These are phyloP conservation scores for Maniola jurtina DNA, from an alignment of 1,140 invertebrate genomes.

Conservation along the genomic window DNA sequence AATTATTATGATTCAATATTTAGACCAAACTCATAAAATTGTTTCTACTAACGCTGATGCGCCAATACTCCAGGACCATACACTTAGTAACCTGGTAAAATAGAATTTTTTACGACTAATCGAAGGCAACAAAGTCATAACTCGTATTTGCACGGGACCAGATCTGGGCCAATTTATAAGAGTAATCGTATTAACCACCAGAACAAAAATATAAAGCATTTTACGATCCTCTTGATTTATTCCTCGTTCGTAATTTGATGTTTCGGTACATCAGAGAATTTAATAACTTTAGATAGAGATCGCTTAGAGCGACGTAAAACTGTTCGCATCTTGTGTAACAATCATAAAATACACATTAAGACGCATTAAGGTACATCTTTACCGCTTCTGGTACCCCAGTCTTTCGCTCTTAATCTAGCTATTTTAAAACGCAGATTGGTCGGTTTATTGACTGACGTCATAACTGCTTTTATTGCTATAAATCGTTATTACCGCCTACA, in stretches of 20 bases:
- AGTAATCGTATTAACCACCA: constrained; percentile 61
- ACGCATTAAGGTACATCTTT: constrained; percentile 66
- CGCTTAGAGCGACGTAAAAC: constrained; percentile 70
- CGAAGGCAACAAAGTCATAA: constrained; percentile 48
- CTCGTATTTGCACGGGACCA: constrained; percentile 52
- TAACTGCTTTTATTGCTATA: constrained; percentile 69
- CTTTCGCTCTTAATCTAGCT: constrained; percentile 73
- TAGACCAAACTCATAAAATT: constrained; percentile 11
- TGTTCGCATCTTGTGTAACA: constrained; percentile 70
- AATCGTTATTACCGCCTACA: constrained; percentile 67
- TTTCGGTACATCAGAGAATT: constrained; percentile 70
- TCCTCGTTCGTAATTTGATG: constrained; percentile 75
- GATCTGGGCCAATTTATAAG: constrained; percentile 64
- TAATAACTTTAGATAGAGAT: constrained; percentile 72
- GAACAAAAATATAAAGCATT: constrained; percentile 73
- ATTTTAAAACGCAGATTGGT: constrained; percentile 71
- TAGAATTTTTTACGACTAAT: constrained; percentile 42
- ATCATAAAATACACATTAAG: constrained; percentile 78
- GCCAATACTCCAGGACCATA: constrained; percentile 9
- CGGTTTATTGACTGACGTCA: constrained; percentile 68
- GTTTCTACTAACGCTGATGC: background rate
- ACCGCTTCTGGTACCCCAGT: constrained; percentile 50
- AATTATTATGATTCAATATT: constrained; percentile 3
- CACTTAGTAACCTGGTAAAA: constrained; percentile 34
- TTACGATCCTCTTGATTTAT: constrained; percentile 76